Base-by-base conservation (phyloP, 1,140 invertebrate genomes). In the Bombus cullumanus region DNA sequence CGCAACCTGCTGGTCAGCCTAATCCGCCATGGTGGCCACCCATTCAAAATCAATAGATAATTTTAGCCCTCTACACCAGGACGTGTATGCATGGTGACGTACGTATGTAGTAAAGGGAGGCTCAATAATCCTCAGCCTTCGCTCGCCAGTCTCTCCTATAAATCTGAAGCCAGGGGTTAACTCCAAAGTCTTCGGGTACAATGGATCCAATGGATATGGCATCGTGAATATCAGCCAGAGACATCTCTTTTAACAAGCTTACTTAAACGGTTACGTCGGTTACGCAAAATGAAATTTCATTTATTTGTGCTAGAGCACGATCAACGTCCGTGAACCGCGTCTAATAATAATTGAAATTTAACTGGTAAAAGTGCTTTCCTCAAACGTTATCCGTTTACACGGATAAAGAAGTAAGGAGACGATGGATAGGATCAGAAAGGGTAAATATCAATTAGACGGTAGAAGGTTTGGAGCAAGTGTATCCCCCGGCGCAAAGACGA, bases 11-110 rank as follows among this genome's bases (percentile, higher is more conserved):
- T 93, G 93, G 93, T 94, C 92, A 92, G 92, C 90, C 94, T 94
- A 94, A 94, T 94, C 93, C 93, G 91, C 92, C 91, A 92, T 94
- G 90, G 92, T 92, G 89, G 92, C 91, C 91, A 92, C 88, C 92
- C 93, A 92, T 94, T 94, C 91, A 92, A 93, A 94, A 95, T 95
- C 94, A 94, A 95, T 94, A 94, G 93, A 95, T 95, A 93, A 94
- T 94, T 94, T 94, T 90, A 90, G 85, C 79, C 80, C 90, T 80
- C 78, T 85, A 62, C 62, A 80, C 57, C 31, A 8, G 80, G 62
- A 79, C 75, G 83, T 78, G 75, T 80, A 83, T 78, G 89, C 85
- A 87, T 74, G 89, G 78, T 85, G 85, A 89, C 84, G 83, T 90
- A 86, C 75, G 57, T 81, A 81, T 71, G 77, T 77, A 80, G 75